Evolutionary conservation across 2,888 invertebrate genomes (phyloP).

Genomic region (Timema cristinae): DNA sequence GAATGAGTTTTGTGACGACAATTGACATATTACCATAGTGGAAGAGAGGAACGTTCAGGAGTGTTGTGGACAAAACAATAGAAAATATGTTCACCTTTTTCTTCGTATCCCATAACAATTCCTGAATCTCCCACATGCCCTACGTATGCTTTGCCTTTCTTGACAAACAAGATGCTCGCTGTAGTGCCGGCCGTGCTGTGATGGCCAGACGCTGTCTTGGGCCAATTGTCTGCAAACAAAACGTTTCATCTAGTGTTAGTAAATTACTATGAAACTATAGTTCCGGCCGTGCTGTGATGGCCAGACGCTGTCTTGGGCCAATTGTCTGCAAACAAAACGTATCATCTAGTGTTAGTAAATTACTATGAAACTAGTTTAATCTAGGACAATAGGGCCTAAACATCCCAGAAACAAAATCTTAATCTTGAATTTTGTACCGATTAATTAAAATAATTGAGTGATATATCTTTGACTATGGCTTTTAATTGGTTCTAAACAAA

Average conservation of each 20-base stretch:
- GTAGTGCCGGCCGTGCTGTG: constrained; percentile 98
- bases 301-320: constrained; percentile 98
- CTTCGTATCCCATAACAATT: constrained; percentile 82
- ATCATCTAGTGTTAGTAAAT: not conserved
- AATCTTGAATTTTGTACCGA: no score
- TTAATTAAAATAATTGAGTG: no score
- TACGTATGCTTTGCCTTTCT: constrained; percentile 89
- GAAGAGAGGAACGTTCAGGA: no score
- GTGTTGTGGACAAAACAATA: no score
- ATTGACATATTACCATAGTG: no score
- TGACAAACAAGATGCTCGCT: constrained; percentile 91
- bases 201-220: constrained; percentile 89
- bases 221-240: constrained; percentile 79
- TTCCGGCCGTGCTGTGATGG: constrained; percentile 93
- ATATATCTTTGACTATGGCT: no score
- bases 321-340: constrained; percentile 59
- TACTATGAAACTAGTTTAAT: not conserved
- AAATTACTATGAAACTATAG: constrained; percentile 48
- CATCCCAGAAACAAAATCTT: no score
- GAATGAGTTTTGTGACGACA: no score
- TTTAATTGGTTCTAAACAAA: no score
- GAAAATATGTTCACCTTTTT: constrained; percentile 49
- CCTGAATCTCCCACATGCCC: constrained; percentile 99
- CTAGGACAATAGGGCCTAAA: no score
- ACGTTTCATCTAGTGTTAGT: not conserved